Conservation (phyloP, 2,113 vertebrate species). For the Stigmatopora argus region DNA sequence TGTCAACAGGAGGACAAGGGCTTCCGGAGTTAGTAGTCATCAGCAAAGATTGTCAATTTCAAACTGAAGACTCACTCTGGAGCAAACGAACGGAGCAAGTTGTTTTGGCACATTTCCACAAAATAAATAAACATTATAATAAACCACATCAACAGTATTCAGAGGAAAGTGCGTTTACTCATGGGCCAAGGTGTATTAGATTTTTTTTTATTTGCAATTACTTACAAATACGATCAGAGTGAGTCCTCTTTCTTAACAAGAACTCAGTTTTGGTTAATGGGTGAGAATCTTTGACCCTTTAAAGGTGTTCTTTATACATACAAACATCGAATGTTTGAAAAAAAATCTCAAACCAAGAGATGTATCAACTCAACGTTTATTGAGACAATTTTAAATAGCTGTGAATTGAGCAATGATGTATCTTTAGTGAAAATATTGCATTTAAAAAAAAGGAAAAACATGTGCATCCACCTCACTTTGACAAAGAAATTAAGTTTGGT, state of each 20-base stretch:
- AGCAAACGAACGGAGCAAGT: too few relatives aligned
- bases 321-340: not conserved
- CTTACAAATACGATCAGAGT: not conserved
- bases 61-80: not conserved
- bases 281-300: not conserved
- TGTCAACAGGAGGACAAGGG: not conserved
- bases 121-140: too few relatives aligned
- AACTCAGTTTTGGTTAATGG: not conserved
- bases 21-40: not conserved
- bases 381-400: constrained; percentile 23
- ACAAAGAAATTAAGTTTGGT: too few relatives aligned
- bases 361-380: constrained; percentile 42
- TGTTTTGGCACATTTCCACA: too few relatives aligned
- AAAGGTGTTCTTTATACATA: too few relatives aligned
- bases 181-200: not conserved
- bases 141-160: too few relatives aligned
- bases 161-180: too few relatives aligned
- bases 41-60: constrained; percentile 20
- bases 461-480: too few relatives aligned
- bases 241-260: not conserved
- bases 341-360: constrained; percentile 9
- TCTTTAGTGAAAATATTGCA: too few relatives aligned
- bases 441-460: too few relatives aligned
- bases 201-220: too few relatives aligned
- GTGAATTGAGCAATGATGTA: not conserved